Percentiles rank a stretch among this genome's conserved stretches.
Evolutionary conservation across 2,113 vertebrate species (phyloP).

Genomic region (Phylloscopus whistleri): DNA sequence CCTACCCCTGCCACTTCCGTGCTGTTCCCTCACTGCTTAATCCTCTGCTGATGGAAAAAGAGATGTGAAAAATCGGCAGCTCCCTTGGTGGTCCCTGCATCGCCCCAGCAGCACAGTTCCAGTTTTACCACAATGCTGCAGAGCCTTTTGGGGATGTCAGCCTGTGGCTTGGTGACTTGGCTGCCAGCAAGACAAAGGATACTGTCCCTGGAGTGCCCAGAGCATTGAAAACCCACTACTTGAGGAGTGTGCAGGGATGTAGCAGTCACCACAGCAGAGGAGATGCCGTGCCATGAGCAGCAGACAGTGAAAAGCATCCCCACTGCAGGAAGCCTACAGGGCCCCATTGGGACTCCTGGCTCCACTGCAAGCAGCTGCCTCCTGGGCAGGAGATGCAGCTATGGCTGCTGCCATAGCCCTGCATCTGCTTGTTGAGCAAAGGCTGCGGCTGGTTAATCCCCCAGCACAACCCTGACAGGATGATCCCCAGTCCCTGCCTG

Average conservation of each 20-base stretch:
- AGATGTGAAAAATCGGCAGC: not conserved
- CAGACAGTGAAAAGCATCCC: not conserved
- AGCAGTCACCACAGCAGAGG: not conserved
- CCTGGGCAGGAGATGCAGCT: not conserved
- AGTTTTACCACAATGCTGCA: not conserved
- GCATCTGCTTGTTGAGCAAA: not conserved
- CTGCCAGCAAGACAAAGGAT: not conserved
- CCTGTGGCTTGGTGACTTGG: not conserved
- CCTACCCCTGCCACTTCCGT: not conserved
- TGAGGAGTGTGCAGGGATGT: rapidly evolving
- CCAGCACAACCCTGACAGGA: rapidly evolving
- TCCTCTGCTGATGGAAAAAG: not conserved
- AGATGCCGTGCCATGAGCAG: rapidly evolving
- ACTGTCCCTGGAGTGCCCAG: not conserved
- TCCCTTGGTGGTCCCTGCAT: not conserved
- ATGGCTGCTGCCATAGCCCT: not conserved
- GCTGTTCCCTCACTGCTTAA: not conserved
- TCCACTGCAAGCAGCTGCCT: not conserved
- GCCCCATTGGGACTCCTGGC: rapidly evolving
- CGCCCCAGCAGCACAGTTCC: not conserved
- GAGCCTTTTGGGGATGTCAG: not conserved
- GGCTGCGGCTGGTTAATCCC: not conserved
- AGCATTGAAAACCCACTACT: not conserved
- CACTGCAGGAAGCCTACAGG: not conserved
- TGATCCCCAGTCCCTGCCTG: not conserved